phyloP scores from a whole-genome alignment of 2,888 invertebrate species.

The Agonopterix alstromeriana region DNA sequence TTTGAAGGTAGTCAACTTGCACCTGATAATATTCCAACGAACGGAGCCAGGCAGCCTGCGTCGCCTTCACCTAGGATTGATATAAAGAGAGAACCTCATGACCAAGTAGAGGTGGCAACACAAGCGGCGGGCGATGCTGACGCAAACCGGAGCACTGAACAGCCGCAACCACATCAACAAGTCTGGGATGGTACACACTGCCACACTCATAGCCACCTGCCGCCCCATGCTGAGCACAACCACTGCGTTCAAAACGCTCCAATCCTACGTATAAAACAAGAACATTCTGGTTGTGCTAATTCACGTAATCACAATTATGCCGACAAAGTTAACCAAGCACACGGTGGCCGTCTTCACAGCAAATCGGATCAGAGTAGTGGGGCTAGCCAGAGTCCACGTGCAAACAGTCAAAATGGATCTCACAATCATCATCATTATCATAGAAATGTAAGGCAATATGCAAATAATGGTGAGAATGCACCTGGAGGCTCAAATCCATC shows the following conservation, averaged over 20 bases:
- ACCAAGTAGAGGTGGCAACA: slow-evolving; percentile 24
- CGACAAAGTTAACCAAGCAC: slow-evolving; percentile 2
- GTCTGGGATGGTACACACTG: slow-evolving; percentile 15
- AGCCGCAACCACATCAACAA: slow-evolving; percentile 6
- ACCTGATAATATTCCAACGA: slow-evolving; percentile 1
- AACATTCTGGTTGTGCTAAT: slow-evolving; percentile 20
- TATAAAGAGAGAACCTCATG: slow-evolving; percentile 47
- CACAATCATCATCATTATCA: slow-evolving; percentile 34
- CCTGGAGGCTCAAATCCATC: slow-evolving; percentile 17
- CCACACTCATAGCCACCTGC: slow-evolving; percentile 8
- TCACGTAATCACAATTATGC: slow-evolving; percentile 2
- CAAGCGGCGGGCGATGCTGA: slow-evolving; percentile 21
- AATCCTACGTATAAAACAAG: slow-evolving; percentile 31
- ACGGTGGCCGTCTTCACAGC: slow-evolving; percentile 13
- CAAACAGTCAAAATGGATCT: slow-evolving; percentile 28
- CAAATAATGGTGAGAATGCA: slow-evolving; percentile 20
- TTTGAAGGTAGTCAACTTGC: slow-evolving; percentile 32
- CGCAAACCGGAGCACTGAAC: slow-evolving; percentile 15
- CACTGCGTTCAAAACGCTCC: slow-evolving; percentile 9
- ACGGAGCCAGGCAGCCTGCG: slow-evolving; percentile 10
- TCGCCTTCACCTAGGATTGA: slow-evolving; percentile 20
- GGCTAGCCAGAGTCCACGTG: slow-evolving; percentile 12
- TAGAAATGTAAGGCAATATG: slow-evolving; percentile 20
- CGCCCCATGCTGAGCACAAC: slow-evolving; percentile 14
- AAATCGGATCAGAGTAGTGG: slow-evolving; percentile 18